Evolutionary conservation across 2,113 vertebrate genomes (phyloP).

Genomic region (Rattus norvegicus): GRCr8 NC_086032.1:2333001-2333500

Average conservation of each 20-base stretch:
- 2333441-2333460: conserved; percentile 25
- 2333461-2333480: not conserved
- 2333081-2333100: not conserved
- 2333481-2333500: not conserved
- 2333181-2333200: not conserved
- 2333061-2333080: not conserved
- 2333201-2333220: conserved; percentile 32
- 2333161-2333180: conserved; percentile 47
- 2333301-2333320: conserved; percentile 93
- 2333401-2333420: conserved; percentile 15
- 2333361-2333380: conserved; percentile 7
- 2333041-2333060: not conserved
- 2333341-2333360: not conserved
- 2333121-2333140: conserved; percentile 52
- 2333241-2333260: conserved; percentile 49
- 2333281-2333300: conserved; percentile 94
- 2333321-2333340: conserved; percentile 41
- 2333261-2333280: conserved; percentile 91
- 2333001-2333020: not conserved
- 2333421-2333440: not conserved
- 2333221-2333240: conserved; percentile 69
- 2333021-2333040: not conserved
- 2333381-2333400: conserved; percentile 53
- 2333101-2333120: not conserved
- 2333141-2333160: conserved; percentile 54